Base-by-base conservation (phyloP, 2,113 vertebrate genomes). In the Asarcornis scutulata region DNA sequence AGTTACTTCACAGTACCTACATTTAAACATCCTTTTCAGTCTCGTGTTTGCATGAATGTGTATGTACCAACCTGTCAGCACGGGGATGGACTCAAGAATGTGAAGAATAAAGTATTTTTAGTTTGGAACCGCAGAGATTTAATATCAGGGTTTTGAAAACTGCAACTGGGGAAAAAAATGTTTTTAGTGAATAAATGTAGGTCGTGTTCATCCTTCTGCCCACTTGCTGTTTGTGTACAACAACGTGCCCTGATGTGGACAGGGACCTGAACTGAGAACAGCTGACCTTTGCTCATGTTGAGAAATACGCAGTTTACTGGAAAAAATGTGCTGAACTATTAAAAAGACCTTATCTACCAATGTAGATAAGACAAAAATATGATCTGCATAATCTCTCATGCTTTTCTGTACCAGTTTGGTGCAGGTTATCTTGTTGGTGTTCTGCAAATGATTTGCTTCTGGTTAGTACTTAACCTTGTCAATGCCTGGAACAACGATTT, bases 331-430 rank as follows among this genome's bases (percentile, higher is more conserved):
- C 66, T 42, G 17, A 86, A 72, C 86, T 95, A 17, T 52, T 92
- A 75, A 42, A 64, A 86, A 77, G 42, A 59, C 27, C 36, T 97
- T 89, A 91, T 91, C 76, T 95, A 66, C 58, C 62, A 26, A 50
- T 32, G 22, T 78, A 82, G 92, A 64, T 95, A 91, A 86, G 86
- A 66, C 56, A 7, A 11, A 73, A 87, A 59, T 90, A 78, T 52
- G 68, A 88, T 94, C 88, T 56, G 36, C 80, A 53, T 88, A 8
- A 0, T 55, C 13, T 10, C 46, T 71, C 52, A 71, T 67, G 69
- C 73, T 86, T 84, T 72, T 29, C 91, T 68, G 83, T 84, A 69
- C 40, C 34, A 60, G 3, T 84, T 91, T 91, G 42, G n/a, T 81
- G 64, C 73, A 72, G 79, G 52, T 91, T 88, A 91, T 91, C 81